Evolutionary conservation across 2,888 invertebrate genomes (phyloP).

Genomic region (Leptopilina syphax): DNA sequence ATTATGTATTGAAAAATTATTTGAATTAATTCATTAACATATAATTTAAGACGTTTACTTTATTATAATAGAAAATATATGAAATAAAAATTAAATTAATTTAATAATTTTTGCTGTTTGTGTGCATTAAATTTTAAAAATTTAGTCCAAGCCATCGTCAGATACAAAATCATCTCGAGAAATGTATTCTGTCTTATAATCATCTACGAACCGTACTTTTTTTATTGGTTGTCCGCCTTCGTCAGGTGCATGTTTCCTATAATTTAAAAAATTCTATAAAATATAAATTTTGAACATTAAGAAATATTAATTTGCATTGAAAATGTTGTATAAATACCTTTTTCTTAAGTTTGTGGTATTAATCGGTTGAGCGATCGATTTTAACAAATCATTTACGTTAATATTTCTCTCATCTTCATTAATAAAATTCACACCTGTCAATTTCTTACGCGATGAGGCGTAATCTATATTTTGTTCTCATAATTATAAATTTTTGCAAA

Average conservation of each 20-base stretch:
- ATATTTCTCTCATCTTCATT: too few species aligned
- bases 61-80: too few species aligned
- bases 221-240: neutral
- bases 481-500: neutral
- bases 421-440: too few species aligned
- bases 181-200: neutral
- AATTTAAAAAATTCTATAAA: neutral
- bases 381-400: neutral
- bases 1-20: too few species aligned
- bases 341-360: neutral
- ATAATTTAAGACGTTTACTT: too few species aligned
- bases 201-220: neutral
- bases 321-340: neutral
- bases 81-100: too few species aligned
- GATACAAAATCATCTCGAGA: conserved; percentile 7
- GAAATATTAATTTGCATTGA: neutral
- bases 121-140: neutral
- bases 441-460: too few species aligned
- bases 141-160: neutral
- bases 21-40: too few species aligned
- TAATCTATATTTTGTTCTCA: too few species aligned
- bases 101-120: neutral
- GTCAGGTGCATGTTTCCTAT: neutral
- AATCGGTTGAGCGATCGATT: neutral
- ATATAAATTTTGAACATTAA: neutral